Evolutionary conservation across 2,113 vertebrate species (phyloP).

Genomic region (Heterochromis multidens): DNA sequence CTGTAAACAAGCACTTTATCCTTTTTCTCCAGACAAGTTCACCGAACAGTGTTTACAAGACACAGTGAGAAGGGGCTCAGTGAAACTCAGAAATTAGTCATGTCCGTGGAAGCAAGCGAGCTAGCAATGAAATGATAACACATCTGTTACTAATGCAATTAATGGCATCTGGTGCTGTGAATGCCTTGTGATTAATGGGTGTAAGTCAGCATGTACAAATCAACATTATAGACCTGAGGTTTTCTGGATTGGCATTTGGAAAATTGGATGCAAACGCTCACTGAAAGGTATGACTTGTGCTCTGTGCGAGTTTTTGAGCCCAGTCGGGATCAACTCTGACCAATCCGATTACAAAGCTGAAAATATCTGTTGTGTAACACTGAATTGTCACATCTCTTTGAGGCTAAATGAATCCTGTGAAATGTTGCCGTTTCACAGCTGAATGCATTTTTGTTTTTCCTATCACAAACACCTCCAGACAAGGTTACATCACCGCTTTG

Average conservation of each 20-base stretch:
- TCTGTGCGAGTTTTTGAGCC: not conserved
- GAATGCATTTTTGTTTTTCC: conserved; percentile 25
- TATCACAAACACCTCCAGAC: conserved; percentile 38
- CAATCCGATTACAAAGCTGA: not conserved
- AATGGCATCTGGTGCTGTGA: not conserved
- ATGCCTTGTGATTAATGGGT: not conserved
- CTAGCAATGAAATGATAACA: not conserved
- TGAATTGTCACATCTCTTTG: not conserved
- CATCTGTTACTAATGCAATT: not conserved
- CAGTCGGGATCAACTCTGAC: not conserved
- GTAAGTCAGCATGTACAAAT: not conserved
- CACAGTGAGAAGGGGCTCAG: not conserved
- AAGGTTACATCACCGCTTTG: conserved; percentile 14
- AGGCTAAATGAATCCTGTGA: conserved; percentile 21
- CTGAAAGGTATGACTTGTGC: not conserved
- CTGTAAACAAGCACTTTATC: not conserved
- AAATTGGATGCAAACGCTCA: not conserved
- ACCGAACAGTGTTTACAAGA: not conserved
- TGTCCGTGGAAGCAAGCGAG: not conserved
- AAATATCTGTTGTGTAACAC: conserved; percentile 8
- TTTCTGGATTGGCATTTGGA: not conserved
- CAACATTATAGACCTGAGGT: not conserved
- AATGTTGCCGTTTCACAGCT: conserved; percentile 20
- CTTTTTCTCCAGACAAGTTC: not conserved
- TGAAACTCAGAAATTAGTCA: not conserved